Percentiles rank a stretch among this genome's conserved stretches.
phyloP scores from a whole-genome alignment of 2,888 invertebrate species.

The Nephrotoma appendiculata region DNA sequence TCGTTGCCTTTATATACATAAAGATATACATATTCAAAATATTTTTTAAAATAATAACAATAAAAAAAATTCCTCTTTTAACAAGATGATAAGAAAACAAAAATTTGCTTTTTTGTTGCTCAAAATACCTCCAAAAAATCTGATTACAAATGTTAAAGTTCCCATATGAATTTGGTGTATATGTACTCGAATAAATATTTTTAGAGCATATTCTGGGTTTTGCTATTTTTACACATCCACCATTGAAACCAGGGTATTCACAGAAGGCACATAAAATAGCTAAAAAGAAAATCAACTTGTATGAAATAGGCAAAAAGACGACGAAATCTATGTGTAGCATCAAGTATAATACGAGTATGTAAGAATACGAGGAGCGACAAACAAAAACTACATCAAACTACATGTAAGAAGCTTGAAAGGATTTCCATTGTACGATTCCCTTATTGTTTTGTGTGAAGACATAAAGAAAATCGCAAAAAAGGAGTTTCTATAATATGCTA shows the following conservation, averaged over 20 bases:
- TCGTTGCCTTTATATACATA: not conserved
- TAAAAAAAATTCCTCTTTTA: not conserved
- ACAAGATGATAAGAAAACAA: not conserved
- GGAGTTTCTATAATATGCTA: not conserved
- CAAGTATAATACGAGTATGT: not conserved
- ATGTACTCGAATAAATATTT: not conserved
- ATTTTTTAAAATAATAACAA: not conserved
- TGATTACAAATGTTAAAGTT: not conserved
- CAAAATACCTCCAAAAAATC: not conserved
- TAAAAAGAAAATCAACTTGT: not conserved
- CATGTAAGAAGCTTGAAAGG: not conserved
- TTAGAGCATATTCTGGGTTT: not conserved
- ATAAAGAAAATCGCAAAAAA: not conserved
- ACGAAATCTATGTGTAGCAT: not conserved
- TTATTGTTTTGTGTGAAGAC: not conserved
- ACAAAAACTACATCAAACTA: not conserved
- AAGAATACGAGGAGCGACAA: not conserved
- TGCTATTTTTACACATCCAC: not conserved
- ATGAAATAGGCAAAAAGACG: not conserved
- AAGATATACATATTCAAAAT: not conserved
- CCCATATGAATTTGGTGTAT: not conserved
- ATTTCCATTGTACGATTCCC: not conserved
- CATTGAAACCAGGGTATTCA: not conserved
- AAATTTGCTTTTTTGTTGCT: not conserved
- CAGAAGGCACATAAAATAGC: not conserved